Percentiles rank a stretch among this genome's conserved stretches.
Evolutionary conservation across 2,113 vertebrate species (phyloP).

Genomic region (Pachypanchax playfairii): DNA sequence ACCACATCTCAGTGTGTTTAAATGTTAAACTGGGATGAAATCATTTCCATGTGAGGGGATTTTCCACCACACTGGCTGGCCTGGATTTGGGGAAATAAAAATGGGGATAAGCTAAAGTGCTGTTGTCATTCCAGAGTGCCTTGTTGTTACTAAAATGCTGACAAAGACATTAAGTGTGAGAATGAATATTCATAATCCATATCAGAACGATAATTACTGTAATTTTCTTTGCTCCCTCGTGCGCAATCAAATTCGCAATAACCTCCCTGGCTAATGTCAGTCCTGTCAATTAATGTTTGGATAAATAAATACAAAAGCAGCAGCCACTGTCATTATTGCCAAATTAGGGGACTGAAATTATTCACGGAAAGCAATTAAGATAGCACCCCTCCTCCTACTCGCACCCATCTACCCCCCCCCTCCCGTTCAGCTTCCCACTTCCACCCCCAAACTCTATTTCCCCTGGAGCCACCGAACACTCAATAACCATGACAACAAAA

Average conservation of each 20-base stretch:
- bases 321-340: conserved; percentile 75
- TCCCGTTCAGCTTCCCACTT: conserved; percentile 5
- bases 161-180: conserved; percentile 64
- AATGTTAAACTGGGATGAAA: conserved; percentile 8
- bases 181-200: conserved; percentile 75
- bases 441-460: conserved; percentile 48
- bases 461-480: conserved; percentile 56
- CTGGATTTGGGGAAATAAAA: conserved; percentile 32
- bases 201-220: conserved; percentile 74
- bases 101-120: conserved; percentile 55
- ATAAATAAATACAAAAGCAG: conserved; percentile 80
- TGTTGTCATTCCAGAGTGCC: conserved; percentile 58
- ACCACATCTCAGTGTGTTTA: conserved; percentile 11
- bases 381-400: conserved; percentile 49
- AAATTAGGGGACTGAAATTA: conserved; percentile 81
- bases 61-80: conserved; percentile 30
- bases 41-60: conserved; percentile 27
- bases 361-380: conserved; percentile 80
- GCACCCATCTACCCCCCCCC: conserved; percentile 33
- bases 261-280: conserved; percentile 70
- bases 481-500: conserved; percentile 72
- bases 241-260: conserved; percentile 74
- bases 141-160: conserved; percentile 59
- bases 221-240: conserved; percentile 74
- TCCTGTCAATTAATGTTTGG: conserved; percentile 78